phyloP scores from a whole-genome alignment of 2,113 vertebrate genomes.

The Myrmecophaga tridactyla region DNA sequence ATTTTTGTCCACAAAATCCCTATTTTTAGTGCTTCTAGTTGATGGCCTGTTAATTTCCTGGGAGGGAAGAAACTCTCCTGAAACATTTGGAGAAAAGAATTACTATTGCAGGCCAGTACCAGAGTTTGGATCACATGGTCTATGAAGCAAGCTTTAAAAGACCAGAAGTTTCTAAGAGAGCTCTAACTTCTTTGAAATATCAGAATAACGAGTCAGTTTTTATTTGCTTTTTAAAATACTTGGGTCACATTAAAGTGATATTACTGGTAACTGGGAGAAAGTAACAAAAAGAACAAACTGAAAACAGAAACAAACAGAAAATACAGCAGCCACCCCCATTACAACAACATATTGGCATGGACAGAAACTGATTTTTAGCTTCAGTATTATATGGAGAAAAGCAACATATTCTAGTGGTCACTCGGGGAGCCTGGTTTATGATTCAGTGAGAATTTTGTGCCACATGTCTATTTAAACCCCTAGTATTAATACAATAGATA shows the following conservation, averaged over 20 bases:
- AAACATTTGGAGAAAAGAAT: not conserved
- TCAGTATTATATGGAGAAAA: not conserved
- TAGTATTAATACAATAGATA: not conserved
- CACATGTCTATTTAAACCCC: not conserved
- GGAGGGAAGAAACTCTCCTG: not conserved
- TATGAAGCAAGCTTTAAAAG: not conserved
- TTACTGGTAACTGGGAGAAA: not conserved
- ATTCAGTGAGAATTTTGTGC: not conserved
- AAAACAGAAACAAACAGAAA: not conserved
- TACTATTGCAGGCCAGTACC: not conserved
- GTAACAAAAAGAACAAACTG: not conserved
- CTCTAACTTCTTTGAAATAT: not conserved
- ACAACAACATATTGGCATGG: not conserved
- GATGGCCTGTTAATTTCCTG: not conserved
- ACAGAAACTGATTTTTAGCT: not conserved
- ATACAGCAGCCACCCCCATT: not conserved
- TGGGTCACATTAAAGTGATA: not conserved
- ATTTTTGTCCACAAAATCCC: not conserved
- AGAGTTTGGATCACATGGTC: not conserved
- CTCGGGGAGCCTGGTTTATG: not conserved
- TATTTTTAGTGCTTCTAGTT: not conserved
- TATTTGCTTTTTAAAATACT: not conserved
- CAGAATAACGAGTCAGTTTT: not conserved
- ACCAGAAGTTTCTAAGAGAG: not conserved
- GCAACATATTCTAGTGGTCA: not conserved